Evolutionary conservation across 2,888 invertebrate species (phyloP).

Genomic region (Acronicta psi): DNA sequence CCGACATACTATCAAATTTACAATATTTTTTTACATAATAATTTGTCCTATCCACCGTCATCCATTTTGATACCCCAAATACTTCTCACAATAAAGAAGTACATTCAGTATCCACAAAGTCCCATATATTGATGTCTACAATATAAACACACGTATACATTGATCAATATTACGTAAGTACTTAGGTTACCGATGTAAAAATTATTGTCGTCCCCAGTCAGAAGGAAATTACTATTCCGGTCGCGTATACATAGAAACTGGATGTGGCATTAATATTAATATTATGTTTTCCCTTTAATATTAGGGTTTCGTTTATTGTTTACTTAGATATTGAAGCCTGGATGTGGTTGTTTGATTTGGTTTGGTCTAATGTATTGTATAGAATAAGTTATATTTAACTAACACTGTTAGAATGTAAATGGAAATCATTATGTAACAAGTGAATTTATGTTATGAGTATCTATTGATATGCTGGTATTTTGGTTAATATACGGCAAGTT

Average conservation of each 20-base stretch:
- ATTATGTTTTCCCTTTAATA: slow-evolving; percentile 63
- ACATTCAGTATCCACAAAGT: slow-evolving; percentile 46
- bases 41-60: slow-evolving; percentile 1
- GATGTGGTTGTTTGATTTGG: slow-evolving; percentile 17
- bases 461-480: neutral
- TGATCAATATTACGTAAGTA: slow-evolving; percentile 42
- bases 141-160: slow-evolving; percentile 40
- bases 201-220: slow-evolving; percentile 71
- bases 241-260: slow-evolving; percentile 58
- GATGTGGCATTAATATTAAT: slow-evolving; percentile 68
- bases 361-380: neutral
- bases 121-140: slow-evolving; percentile 39
- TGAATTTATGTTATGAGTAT: neutral
- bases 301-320: slow-evolving; percentile 58
- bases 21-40: neutral
- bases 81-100: slow-evolving; percentile 37
- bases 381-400: neutral
- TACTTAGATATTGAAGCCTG: slow-evolving; percentile 27
- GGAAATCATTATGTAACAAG: neutral
- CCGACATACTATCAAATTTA: too few species aligned
- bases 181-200: slow-evolving; percentile 61
- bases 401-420: neutral
- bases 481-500: too few species aligned
- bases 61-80: slow-evolving; percentile 22
- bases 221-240: slow-evolving; percentile 81